Percentiles rank a stretch among this genome's conserved stretches.
These are phyloP conservation scores for Pseudotriccus pelzelni DNA, from an alignment of 2,797 vertebrate species.

Conservation along the genomic window DNA sequence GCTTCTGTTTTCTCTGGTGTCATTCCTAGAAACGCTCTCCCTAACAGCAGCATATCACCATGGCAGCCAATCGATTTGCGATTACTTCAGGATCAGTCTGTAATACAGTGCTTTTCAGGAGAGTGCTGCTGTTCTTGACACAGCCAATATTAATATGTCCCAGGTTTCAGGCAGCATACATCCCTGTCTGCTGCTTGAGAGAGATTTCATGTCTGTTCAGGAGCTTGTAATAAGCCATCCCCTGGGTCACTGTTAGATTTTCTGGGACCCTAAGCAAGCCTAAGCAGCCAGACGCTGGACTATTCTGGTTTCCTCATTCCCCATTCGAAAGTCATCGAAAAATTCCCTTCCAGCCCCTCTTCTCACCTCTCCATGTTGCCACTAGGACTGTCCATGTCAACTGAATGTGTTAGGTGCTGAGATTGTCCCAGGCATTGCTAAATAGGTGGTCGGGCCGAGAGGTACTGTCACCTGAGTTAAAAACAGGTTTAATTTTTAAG, in stretches of 20 bases:
- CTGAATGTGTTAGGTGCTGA: not conserved
- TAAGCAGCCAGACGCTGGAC: rapidly evolving
- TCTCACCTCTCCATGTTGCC: not conserved
- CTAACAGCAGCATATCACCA: conserved; percentile 14
- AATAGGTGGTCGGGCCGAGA: not conserved
- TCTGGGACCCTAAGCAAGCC: not conserved
- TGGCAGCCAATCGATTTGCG: conserved; percentile 33
- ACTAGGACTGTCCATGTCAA: not conserved
- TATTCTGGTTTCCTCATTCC: not conserved
- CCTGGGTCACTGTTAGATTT: not conserved
- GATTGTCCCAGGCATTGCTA: not conserved
- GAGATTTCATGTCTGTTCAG: not conserved
- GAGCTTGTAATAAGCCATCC: not conserved
- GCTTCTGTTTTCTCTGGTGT: conserved; percentile 25
- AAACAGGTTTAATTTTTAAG: not conserved
- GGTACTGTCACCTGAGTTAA: not conserved
- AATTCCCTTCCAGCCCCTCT: not conserved
- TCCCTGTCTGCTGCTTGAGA: not conserved
- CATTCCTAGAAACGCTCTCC: not conserved
- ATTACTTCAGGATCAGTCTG: not conserved
- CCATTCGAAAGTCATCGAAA: not conserved
- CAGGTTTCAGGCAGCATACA: not conserved
- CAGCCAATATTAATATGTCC: not conserved
- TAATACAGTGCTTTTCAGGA: conserved; percentile 16
- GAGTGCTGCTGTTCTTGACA: not conserved